Percentiles rank a stretch among this genome's conserved stretches.
Conservation (phyloP, 1,140 invertebrate genomes). For the Gonatopus flavifemur region DNA sequence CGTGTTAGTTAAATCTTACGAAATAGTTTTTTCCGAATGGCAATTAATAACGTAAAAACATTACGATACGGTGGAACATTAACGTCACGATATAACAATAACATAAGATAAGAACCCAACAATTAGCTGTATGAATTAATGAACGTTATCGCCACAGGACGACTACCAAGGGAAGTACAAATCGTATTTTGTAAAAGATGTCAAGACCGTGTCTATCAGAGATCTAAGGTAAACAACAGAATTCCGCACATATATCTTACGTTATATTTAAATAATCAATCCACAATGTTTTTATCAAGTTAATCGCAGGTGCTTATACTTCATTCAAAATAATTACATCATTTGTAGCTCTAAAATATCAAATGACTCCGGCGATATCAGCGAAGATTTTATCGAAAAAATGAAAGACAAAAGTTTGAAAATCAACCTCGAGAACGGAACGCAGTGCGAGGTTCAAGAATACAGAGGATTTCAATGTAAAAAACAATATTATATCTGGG, state of each 20-base stretch:
- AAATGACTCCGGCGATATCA: conserved; percentile 16
- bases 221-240: conserved; percentile 52
- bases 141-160: too few species aligned
- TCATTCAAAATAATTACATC: not conserved
- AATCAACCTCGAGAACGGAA: conserved; percentile 54
- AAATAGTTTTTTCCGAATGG: too few species aligned
- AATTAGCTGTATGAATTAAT: too few species aligned
- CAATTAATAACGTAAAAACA: too few species aligned
- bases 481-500: conserved; percentile 72
- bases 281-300: conserved; percentile 1
- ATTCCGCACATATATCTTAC: not conserved
- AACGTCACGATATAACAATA: too few species aligned
- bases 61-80: too few species aligned
- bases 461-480: conserved; percentile 66
- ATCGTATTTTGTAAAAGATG: conserved; percentile 66
- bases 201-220: conserved; percentile 59
- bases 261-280: not conserved
- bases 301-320: not conserved
- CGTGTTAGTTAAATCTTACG: too few species aligned
- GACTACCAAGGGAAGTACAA: conserved; percentile 72
- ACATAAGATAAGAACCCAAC: too few species aligned
- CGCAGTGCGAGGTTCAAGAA: conserved; percentile 38
- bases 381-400: conserved; percentile 31
- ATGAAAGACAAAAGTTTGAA: conserved; percentile 40
- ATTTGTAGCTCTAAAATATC: not conserved